Percentiles rank a stretch among this genome's conserved stretches.
phyloP scores from a whole-genome alignment of 2,797 vertebrate genomes.

The Decapterus maruadsi region DNA sequence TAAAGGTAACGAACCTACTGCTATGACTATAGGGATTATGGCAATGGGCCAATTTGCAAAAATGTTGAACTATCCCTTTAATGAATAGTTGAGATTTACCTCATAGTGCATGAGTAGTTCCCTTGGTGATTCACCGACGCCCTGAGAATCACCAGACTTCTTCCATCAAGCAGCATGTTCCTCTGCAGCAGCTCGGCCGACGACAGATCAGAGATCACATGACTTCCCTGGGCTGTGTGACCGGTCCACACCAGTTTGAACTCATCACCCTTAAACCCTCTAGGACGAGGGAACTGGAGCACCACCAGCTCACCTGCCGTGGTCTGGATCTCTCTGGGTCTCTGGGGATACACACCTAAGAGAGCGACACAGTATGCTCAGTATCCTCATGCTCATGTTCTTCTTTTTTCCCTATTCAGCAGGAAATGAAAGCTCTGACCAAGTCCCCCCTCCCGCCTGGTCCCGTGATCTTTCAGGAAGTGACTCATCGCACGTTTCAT shows the following conservation, averaged over 20 bases:
- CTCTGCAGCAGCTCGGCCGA: slow-evolving; percentile 28
- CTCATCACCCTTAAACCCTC: accelerated
- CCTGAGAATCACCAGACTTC: slow-evolving; percentile 57
- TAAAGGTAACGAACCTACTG: too few species aligned
- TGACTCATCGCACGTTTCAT: too few species aligned
- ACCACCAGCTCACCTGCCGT: slow-evolving; percentile 61
- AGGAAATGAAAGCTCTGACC: too few species aligned
- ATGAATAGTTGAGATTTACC: slow-evolving; percentile 46
- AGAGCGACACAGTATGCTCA: not conserved
- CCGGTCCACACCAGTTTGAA: slow-evolving; percentile 52
- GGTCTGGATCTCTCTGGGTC: not conserved
- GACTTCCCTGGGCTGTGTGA: slow-evolving; percentile 1
- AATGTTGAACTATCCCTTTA: too few species aligned
- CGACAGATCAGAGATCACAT: slow-evolving; percentile 37
- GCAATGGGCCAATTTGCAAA: too few species aligned
- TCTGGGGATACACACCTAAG: slow-evolving; percentile 11
- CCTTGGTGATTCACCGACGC: slow-evolving; percentile 59
- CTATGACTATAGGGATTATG: too few species aligned
- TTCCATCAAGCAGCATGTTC: slow-evolving; percentile 37
- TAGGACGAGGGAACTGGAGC: slow-evolving; percentile 7
- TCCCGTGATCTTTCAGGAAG: too few species aligned
- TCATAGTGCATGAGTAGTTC: slow-evolving; percentile 64
- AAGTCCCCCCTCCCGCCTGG: too few species aligned
- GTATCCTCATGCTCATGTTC: too few species aligned
- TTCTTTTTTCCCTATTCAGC: too few species aligned